A percentile compares a stretch with the other conserved stretches of the same genome.
Evolutionary conservation across 2,797 vertebrate genomes (phyloP).

Genomic region (Australoheros facetus): DNA sequence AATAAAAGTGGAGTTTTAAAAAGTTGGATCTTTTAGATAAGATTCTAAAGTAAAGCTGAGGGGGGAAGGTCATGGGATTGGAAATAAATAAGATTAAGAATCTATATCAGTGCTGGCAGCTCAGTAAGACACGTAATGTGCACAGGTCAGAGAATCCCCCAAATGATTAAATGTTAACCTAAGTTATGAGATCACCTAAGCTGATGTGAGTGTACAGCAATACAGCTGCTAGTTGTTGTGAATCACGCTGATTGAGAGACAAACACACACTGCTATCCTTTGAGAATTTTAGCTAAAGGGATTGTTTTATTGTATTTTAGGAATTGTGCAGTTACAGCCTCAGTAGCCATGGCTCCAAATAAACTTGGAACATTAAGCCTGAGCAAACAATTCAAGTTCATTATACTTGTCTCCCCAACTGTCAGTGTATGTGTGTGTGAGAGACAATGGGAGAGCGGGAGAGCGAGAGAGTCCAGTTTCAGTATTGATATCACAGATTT

Average conservation of each 20-base stretch:
- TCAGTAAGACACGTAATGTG: neutral
- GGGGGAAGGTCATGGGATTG: neutral
- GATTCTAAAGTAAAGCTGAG: neutral
- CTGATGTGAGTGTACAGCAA: neutral
- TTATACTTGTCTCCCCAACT: neutral
- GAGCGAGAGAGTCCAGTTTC: constrained; percentile 66
- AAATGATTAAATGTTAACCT: neutral
- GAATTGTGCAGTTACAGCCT: neutral
- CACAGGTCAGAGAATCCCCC: neutral
- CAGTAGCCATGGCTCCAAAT: constrained; percentile 3
- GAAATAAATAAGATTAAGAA: neutral
- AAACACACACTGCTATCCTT: neutral
- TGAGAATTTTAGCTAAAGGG: neutral
- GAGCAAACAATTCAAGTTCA: constrained; percentile 16
- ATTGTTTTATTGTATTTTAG: neutral
- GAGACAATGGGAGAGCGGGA: neutral
- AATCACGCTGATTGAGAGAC: neutral
- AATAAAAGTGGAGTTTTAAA: neutral
- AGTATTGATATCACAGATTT: constrained; percentile 77
- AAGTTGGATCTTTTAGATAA: neutral
- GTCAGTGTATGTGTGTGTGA: neutral
- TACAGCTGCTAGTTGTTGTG: neutral
- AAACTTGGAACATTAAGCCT: neutral
- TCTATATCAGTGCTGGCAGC: neutral
- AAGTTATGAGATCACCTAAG: neutral